Percentiles rank a stretch among this genome's conserved stretches.
Conservation (phyloP, 1,140 invertebrate genomes). For the Brachionus rubens region DNA sequence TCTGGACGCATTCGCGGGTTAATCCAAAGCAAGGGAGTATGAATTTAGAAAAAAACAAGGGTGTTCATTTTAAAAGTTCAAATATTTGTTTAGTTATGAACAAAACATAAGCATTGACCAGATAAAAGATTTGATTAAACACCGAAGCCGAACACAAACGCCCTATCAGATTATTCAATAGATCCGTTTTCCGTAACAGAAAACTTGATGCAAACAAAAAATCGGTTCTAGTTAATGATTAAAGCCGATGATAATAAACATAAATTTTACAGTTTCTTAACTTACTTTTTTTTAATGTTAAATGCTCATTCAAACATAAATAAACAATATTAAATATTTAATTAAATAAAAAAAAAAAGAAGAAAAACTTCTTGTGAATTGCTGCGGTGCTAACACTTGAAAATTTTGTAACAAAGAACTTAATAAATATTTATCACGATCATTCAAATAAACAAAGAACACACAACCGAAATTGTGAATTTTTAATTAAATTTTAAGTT, state of each 20-base stretch:
- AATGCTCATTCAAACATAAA: constrained; percentile 34
- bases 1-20: no score
- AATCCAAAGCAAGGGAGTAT: no score
- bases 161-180: constrained; percentile 25
- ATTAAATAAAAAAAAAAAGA: not conserved
- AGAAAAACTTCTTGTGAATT: not conserved
- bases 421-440: constrained; percentile 43
- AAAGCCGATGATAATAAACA: not conserved
- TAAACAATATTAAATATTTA: constrained; percentile 29
- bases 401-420: constrained; percentile 32
- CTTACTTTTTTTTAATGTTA: constrained; percentile 10
- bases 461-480: not conserved
- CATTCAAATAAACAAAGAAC: not conserved
- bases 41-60: no score
- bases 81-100: no score
- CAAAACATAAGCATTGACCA: no score
- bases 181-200: not conserved
- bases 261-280: constrained; percentile 38
- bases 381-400: constrained; percentile 20
- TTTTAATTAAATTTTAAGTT: constrained; percentile 14
- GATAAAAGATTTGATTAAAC: no score
- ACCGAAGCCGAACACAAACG: no score
- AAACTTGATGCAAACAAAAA: not conserved
- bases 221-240: constrained; percentile 20
- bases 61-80: no score